phyloP scores from a whole-genome alignment of 92 coral and sea anemone species.

The Montipora capitata region DNA sequence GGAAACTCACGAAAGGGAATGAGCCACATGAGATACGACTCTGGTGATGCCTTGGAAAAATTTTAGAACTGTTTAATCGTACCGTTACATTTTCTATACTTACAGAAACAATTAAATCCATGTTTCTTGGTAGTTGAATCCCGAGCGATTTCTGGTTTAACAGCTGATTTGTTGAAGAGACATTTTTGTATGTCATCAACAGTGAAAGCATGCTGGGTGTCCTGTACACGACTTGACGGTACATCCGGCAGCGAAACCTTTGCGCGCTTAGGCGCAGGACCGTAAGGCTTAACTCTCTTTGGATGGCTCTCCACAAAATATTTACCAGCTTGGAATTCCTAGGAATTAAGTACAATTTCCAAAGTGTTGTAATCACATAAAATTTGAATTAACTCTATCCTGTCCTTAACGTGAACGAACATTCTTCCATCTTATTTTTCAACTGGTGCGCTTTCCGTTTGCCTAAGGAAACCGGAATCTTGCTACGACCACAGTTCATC shows the following conservation, averaged over 20 bases:
- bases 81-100: not conserved
- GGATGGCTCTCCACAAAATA: not conserved
- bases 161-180: constrained; percentile 10
- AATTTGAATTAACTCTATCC: not conserved
- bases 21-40: not conserved
- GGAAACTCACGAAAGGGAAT: not conserved
- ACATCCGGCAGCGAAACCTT: not conserved
- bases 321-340: not conserved
- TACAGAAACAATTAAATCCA: constrained; percentile 41
- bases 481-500: too few species aligned
- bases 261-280: constrained; percentile 25
- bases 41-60: not conserved
- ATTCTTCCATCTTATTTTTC: not conserved
- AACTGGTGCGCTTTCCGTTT: too few species aligned
- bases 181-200: constrained; percentile 31
- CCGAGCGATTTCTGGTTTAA: constrained; percentile 21
- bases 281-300: not conserved
- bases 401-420: not conserved
- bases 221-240: not conserved
- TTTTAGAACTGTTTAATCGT: not conserved
- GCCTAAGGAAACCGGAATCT: too few species aligned
- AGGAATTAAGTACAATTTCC: not conserved
- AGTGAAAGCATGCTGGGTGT: not conserved
- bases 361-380: not conserved
- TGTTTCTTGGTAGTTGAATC: not conserved